These are phyloP conservation scores for Cyclargus thomasi DNA, from an alignment of 1,140 invertebrate species.

Conservation along the genomic window DNA sequence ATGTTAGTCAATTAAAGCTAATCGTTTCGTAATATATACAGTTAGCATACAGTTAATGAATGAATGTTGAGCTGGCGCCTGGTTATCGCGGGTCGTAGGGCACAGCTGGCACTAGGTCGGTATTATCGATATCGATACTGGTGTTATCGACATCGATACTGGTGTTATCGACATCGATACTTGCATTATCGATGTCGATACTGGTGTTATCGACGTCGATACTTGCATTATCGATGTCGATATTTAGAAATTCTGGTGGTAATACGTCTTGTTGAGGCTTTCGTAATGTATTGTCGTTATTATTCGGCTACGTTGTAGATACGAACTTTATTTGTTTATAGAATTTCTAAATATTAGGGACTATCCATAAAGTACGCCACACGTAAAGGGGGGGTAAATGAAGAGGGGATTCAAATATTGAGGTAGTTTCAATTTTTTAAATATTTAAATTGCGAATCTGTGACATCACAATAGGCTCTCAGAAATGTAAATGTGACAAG, in stretches of 20 bases:
- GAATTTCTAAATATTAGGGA: too few relatives aligned
- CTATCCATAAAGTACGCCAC: too few relatives aligned
- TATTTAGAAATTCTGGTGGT: not conserved
- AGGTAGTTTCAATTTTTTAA: too few relatives aligned
- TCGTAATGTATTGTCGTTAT: too few relatives aligned
- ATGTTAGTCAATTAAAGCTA: slow-evolving; percentile 28
- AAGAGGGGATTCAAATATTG: too few relatives aligned
- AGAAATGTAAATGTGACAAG: too few relatives aligned
- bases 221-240: not conserved
- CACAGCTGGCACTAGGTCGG: slow-evolving; percentile 10
- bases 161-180: not conserved
- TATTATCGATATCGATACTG: not conserved
- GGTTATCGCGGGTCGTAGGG: slow-evolving; percentile 35
- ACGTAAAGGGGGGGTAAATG: too few relatives aligned
- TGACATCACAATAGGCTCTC: too few relatives aligned
- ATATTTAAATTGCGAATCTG: too few relatives aligned
- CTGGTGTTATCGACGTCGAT: not conserved
- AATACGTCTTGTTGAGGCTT: too few relatives aligned
- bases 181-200: not conserved
- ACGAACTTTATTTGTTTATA: too few relatives aligned
- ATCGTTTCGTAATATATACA: slow-evolving; percentile 25
- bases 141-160: not conserved
- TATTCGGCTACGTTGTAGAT: too few relatives aligned
- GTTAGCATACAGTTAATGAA: slow-evolving; percentile 33
- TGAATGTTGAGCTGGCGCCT: slow-evolving; percentile 36